phyloP scores from a whole-genome alignment of 2,888 invertebrate genomes.

The Xanthia icteritia region DNA sequence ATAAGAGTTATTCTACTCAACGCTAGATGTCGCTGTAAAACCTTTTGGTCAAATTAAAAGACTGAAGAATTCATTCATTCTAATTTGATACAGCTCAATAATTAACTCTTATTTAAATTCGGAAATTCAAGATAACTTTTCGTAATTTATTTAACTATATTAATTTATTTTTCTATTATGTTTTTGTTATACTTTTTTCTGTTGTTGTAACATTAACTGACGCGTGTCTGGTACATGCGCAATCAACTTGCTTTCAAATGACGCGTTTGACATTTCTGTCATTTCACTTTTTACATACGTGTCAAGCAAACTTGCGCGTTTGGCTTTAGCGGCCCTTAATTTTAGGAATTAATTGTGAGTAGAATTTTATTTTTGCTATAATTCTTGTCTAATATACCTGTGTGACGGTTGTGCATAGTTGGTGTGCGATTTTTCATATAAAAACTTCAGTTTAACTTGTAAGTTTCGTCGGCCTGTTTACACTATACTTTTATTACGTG shows the following conservation, averaged over 20 bases:
- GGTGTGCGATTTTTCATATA: slow-evolving; percentile 41
- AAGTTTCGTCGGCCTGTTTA: slow-evolving; percentile 59
- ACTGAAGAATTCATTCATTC: no score
- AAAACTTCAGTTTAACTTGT: slow-evolving; percentile 21
- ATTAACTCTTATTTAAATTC: no score
- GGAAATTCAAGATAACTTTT: no score
- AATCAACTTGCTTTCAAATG: slow-evolving; percentile 68
- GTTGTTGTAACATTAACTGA: slow-evolving; percentile 69
- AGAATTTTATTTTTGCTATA: slow-evolving; percentile 67
- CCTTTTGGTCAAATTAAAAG: neutral
- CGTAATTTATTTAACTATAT: neutral
- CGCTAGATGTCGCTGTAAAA: slow-evolving; percentile 36
- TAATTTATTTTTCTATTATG: neutral
- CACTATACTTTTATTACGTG: slow-evolving; percentile 61
- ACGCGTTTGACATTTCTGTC: slow-evolving; percentile 80
- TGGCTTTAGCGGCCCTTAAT: slow-evolving; percentile 86
- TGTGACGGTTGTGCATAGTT: slow-evolving; percentile 34
- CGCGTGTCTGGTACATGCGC: slow-evolving; percentile 76
- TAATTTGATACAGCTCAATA: fast-evolving
- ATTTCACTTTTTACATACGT: slow-evolving; percentile 89
- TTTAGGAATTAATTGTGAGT: slow-evolving; percentile 88
- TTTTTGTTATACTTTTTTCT: slow-evolving; percentile 22
- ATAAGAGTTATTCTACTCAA: slow-evolving; percentile 19
- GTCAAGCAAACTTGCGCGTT: slow-evolving; percentile 86
- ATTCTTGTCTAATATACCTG: slow-evolving; percentile 37